Evolutionary conservation across 2,888 invertebrate genomes (phyloP).

Genomic region (Lamellibrachia columna): DNA sequence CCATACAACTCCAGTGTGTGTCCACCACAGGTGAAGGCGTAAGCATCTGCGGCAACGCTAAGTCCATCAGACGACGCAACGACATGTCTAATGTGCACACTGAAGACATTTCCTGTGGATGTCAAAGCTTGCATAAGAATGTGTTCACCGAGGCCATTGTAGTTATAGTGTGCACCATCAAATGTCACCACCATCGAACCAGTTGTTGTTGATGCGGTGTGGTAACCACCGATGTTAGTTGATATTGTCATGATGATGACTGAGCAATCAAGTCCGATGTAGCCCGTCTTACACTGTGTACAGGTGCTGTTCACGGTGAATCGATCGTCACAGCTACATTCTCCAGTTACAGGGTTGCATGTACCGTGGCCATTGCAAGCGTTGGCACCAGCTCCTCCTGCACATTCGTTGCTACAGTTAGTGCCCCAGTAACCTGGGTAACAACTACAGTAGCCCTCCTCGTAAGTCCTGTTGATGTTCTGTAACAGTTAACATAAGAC

Average conservation of each 20-base stretch:
- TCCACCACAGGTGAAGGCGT: neutral
- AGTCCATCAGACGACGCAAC: neutral
- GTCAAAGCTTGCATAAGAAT: neutral
- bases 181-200: neutral
- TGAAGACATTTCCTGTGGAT: neutral
- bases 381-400: conserved; percentile 41
- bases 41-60: neutral
- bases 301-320: conserved; percentile 26
- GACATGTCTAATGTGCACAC: neutral
- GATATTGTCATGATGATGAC: conserved; percentile 14
- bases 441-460: neutral
- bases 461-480: neutral
- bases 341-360: conserved; percentile 43
- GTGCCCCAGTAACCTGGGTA: neutral
- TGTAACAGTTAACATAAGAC: neutral
- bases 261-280: conserved; percentile 22
- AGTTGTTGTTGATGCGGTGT: neutral
- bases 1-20: neutral
- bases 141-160: neutral
- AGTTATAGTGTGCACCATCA: neutral
- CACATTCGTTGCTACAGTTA: neutral
- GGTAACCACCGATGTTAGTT: neutral
- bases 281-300: conserved; percentile 23
- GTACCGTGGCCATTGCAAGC: conserved; percentile 48
- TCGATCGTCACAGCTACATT: conserved; percentile 44